Evolutionary conservation across 2,888 invertebrate species (phyloP).

Genomic region (Lepidochitona cinerea): DNA sequence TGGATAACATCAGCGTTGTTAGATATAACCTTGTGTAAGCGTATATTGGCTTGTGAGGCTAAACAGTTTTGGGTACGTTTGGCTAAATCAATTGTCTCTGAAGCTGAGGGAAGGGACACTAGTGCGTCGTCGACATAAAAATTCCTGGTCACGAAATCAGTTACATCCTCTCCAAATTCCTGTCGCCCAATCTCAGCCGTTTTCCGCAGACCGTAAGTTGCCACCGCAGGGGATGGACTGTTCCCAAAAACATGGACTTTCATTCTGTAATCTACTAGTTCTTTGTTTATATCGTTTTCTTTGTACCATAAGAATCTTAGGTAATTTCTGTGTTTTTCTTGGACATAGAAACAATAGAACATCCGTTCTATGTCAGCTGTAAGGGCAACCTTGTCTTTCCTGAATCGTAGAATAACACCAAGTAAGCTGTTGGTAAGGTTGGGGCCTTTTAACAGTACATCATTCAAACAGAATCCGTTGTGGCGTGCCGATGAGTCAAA

Average conservation of each 20-base stretch:
- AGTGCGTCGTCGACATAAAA: constrained; percentile 25
- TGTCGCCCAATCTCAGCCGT: too few species aligned
- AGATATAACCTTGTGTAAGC: constrained; percentile 18
- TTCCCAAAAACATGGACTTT: constrained; percentile 25
- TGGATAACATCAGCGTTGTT: constrained; percentile 14
- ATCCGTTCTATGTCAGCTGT: constrained; percentile 28
- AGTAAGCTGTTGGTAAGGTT: constrained; percentile 29
- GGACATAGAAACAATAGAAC: constrained; percentile 21
- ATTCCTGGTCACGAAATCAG: constrained; percentile 13
- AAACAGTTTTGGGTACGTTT: constrained; percentile 6
- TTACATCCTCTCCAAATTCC: too few species aligned
- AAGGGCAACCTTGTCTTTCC: constrained; percentile 23
- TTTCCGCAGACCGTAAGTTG: constrained; percentile 12
- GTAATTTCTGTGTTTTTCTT: constrained; percentile 19
- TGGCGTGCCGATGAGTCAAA: constrained; percentile 19
- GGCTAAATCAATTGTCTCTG: not conserved
- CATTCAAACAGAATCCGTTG: constrained; percentile 24
- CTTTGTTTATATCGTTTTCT: constrained; percentile 15
- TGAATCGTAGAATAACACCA: constrained; percentile 29
- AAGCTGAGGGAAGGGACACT: not conserved
- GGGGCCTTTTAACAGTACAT: constrained; percentile 27
- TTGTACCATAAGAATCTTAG: constrained; percentile 22
- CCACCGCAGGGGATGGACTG: constrained; percentile 14
- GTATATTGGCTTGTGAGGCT: constrained; percentile 1
- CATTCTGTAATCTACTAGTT: constrained; percentile 13